Base-by-base conservation (phyloP, 2,797 vertebrate species). In the Lophotriccus pileatus region DNA sequence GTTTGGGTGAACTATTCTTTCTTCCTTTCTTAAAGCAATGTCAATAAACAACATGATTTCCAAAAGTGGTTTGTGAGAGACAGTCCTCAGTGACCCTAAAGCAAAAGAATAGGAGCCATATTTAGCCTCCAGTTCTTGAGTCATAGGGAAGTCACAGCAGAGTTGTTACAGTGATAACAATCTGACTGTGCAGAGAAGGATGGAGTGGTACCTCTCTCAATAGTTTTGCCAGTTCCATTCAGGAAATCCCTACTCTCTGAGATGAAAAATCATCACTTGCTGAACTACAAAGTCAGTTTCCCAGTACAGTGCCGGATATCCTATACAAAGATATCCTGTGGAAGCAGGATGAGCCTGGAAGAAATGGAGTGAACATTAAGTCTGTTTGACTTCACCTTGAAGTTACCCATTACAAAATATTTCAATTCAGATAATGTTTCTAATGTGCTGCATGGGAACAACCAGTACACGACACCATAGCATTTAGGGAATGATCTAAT, bases 301-400 rank as follows among this genome's bases (percentile, higher is more conserved):
- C 73, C 46, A 62, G 9, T 8, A 43, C 17, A 75, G 27, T 34
- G 37, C 73, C 34, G 66, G 94, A 96, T 91, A 52, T 93, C 72
- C 96, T 86, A 55, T 24, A 34, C 43, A 50, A 84, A 94, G 82
- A 91, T 62, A 94, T 94, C 93, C 95, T 84, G 76, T 88, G 83
- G 93, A 87, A 90, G 91, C 84, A 95, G 87, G 92, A 93, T 67
- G 52, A 94, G 67, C 43, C 67, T 87, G 39, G 64, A 52, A 69
- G 59, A 89, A 64, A 50, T 0, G 0, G 52, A 74, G 13, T 39
- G 66, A 87, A 66, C n/a, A 69, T 41, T 32, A 85, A 79, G 23
- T 74, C 66, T 89, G n/a, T 55, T 52, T 76, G 47, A 60, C 28
- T 78, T 94, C 77, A 86, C 55, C 41, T 85, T 81, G 85, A 47